Base-by-base conservation (phyloP, 1,140 invertebrate species). In the Tetragonula clypearis region DNA sequence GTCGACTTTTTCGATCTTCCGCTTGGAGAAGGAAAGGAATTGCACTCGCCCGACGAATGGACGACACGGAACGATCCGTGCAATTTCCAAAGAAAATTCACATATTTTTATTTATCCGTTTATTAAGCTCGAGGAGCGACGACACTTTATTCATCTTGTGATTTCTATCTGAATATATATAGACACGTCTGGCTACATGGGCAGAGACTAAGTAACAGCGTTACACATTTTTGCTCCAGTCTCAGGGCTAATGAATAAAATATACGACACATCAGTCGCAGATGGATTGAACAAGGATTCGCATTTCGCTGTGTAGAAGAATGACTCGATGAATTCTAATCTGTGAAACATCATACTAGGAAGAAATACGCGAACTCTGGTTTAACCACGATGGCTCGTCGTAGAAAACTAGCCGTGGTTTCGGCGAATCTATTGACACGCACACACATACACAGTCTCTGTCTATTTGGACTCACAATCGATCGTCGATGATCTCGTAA, bases 1-100 rank as follows among this genome's bases (percentile, higher is more conserved):
- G 41, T 4, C 12, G 60, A 49, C 41, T 76, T 66, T 82, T 82
- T 82, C 60, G 21, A 49, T 53, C 49, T 41, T 49, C 26, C 26
- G 62, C 19, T 68, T 3, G 66, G 17, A 0, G 41, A 49, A 49
- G 6, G 41, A 49, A 49, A 49, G 41, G 30, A 81, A 81, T 65
- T 53, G 19, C 41, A 35, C 55, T 79, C 78, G 21, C 1, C 9
- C 21, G 58, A 2, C 30, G 1, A 62, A 62, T 15, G 26, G 19
- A 21, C 26, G 66, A 68, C 17, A 19, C 26, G 26, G 41, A 8
- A 49, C 8, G 41, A 49, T 0, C 5, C n/a, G n/a, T 17, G n/a
- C 30, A 30, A 30, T 30, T 30, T 1, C 65, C 0, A 14, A 66
- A 5, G 65, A 66, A 30, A 26, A 14, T n/a, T 23, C 1, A 2